Base-by-base conservation (phyloP, 2,113 vertebrate species). In the Rostratula benghalensis region DNA sequence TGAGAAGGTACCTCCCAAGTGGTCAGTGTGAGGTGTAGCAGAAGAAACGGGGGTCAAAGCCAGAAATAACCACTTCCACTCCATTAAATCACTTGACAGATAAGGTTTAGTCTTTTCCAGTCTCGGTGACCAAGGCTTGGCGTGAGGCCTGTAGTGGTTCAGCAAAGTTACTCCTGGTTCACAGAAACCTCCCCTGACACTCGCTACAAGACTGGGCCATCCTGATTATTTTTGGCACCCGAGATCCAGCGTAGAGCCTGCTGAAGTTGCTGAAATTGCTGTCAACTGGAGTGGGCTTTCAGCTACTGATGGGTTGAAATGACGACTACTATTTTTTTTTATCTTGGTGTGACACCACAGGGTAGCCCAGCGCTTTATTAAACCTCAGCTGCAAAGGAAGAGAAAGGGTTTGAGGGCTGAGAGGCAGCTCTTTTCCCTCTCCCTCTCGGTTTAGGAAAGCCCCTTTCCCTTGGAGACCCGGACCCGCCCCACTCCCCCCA, bases 171-270 rank as follows among this genome's bases (percentile, higher is more conserved):
- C 85, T 84, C 69, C 88, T 53, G 69, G 8, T 53, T 74, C 37
- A 50, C 74, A 25, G 2, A 37, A 19, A 21, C 21, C 59, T 67
- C 13, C 20, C 27, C 51, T 3, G 10, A 6, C 3, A 1, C 25
- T 10, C 6, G 5, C 7, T 24, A 19, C 31, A 39, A 2, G 65
- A 24, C 3, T 0, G 3, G 18, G 27, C 11, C 37, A 10, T 6
- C 30, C 3, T 9, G 24, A 11, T 19, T 39, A 7, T 9, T 67
- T 65, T 30, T 13, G n/a, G 41, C 75, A 35, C 4, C 6, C 7
- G 1, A 43, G 33, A 35, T 14, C 54, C 82, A 28, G 43, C 2
- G 23, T 3, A 59, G 75, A 82, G 3, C 57, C 35, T 20, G 14
- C 6, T 23, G 37, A 79, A 83, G 46, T 20, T 1, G 54, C 50